These are phyloP conservation scores for Eudorcas thomsonii DNA, from an alignment of 2,113 vertebrate species.

Conservation along the genomic window DNA sequence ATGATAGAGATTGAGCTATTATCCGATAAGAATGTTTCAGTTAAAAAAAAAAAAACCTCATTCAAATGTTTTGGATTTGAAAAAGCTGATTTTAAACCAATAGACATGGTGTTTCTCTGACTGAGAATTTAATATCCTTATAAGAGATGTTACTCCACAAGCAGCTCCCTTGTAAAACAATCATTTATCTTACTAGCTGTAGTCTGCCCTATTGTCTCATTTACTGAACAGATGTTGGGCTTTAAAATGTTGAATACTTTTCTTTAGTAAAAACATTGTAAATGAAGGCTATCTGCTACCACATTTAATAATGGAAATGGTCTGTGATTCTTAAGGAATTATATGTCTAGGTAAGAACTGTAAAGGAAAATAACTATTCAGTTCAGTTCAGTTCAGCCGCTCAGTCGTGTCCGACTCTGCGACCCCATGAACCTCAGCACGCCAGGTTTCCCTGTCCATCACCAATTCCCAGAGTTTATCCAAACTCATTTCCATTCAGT, in stretches of 20 bases:
- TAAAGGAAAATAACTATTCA: neutral
- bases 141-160: neutral
- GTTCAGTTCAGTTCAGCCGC: neutral
- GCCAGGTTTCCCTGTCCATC: neutral
- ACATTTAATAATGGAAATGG: neutral
- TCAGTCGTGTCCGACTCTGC: neutral
- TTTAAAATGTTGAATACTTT: slow-evolving; percentile 34
- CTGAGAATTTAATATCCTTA: neutral
- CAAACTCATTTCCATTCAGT: neutral
- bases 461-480: neutral
- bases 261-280: neutral
- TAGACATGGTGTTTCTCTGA: neutral
- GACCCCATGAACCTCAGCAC: neutral
- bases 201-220: neutral
- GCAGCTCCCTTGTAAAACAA: neutral
- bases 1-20: neutral
- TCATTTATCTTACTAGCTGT: slow-evolving; percentile 21
- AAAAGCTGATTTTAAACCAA: slow-evolving; percentile 30
- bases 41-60: neutral
- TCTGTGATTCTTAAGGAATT: neutral
- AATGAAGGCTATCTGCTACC: neutral
- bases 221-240: neutral
- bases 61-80: slow-evolving; percentile 29
- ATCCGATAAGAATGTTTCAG: neutral
- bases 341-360: neutral